phyloP scores from a whole-genome alignment of 2,888 invertebrate species.

The Danaus chrysippus region DNA sequence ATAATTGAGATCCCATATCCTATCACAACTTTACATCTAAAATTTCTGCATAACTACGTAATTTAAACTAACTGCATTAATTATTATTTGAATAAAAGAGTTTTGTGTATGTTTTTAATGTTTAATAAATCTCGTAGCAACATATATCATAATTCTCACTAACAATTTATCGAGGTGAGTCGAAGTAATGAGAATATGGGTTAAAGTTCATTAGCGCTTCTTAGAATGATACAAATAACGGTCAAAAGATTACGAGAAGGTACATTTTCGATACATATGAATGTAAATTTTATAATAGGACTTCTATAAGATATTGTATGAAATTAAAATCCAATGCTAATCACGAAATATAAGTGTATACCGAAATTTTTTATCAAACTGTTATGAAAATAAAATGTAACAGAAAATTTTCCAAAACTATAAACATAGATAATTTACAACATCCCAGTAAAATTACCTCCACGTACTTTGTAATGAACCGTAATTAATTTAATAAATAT shows the following conservation, averaged over 20 bases:
- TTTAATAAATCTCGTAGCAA: not conserved
- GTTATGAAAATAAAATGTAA: slow-evolving; percentile 35
- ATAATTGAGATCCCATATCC: too few relatives aligned
- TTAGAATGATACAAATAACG: slow-evolving; percentile 6
- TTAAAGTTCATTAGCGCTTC: slow-evolving; percentile 5
- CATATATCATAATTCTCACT: not conserved
- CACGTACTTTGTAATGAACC: slow-evolving; percentile 38
- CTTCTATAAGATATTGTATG: too few relatives aligned
- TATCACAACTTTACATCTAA: too few relatives aligned
- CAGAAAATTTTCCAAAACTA: slow-evolving; percentile 1
- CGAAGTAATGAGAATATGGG: slow-evolving; percentile 1
- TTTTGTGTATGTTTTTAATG: too few relatives aligned
- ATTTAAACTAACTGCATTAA: too few relatives aligned
- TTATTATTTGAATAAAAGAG: too few relatives aligned
- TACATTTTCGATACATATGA: too few relatives aligned
- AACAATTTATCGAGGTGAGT: not conserved
- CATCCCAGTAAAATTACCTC: slow-evolving; percentile 30
- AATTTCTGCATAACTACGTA: too few relatives aligned
- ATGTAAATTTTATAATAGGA: too few relatives aligned
- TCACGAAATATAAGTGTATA: too few relatives aligned
- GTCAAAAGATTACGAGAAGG: not conserved
- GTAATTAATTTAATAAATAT: slow-evolving; percentile 67
- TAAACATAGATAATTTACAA: slow-evolving; percentile 5
- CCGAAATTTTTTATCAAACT: too few relatives aligned
- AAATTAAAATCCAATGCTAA: too few relatives aligned